Conservation (phyloP, 2,797 vertebrate genomes). For the Mormyrus hasselquistii region DNA sequence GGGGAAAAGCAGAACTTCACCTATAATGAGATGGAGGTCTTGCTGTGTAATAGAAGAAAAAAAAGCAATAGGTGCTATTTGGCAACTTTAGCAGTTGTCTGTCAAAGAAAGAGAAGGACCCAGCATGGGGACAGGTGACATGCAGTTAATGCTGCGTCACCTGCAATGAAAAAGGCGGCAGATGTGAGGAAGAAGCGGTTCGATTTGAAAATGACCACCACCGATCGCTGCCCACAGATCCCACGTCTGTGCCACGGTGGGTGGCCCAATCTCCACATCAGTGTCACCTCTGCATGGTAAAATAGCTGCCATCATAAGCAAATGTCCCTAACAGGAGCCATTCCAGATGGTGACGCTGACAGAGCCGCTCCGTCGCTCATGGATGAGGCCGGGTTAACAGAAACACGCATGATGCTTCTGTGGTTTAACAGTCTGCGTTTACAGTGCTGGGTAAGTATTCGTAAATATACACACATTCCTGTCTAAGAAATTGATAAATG, state of each 20-base stretch:
- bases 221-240: neutral
- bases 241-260: neutral
- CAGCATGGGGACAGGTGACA: neutral
- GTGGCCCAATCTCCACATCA: neutral
- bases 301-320: neutral
- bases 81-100: neutral
- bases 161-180: neutral
- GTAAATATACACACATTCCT: neutral
- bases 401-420: neutral
- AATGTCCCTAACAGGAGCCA: neutral
- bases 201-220: neutral
- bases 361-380: neutral
- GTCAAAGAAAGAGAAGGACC: neutral
- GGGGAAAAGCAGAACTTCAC: neutral
- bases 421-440: neutral
- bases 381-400: neutral
- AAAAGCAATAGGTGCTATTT: neutral
- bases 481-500: neutral
- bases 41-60: neutral
- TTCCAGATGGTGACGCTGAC: neutral
- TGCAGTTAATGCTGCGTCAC: neutral
- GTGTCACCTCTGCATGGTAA: neutral
- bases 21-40: neutral
- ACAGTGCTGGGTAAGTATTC: neutral
- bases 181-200: neutral